Conservation (phyloP, 2,113 vertebrate genomes). For the Lichenostomus cassidix region DNA sequence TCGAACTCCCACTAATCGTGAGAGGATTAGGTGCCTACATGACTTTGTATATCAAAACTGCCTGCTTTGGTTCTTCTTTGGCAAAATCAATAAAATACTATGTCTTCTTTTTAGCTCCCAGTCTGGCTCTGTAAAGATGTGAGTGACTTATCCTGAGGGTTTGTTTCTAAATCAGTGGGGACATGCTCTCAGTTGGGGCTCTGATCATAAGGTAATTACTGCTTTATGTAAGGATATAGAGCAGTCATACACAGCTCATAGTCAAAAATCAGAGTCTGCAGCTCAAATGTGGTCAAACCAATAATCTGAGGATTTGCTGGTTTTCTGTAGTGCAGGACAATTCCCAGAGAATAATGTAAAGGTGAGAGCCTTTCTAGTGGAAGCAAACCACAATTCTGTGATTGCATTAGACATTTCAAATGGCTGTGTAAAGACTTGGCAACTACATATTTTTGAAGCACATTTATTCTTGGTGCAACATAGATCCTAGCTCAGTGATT, state of each 20-base stretch:
- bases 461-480: not conserved
- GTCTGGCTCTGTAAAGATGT: not conserved
- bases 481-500: not conserved
- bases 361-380: not conserved
- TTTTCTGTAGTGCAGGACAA: not conserved
- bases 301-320: not conserved
- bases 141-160: not conserved
- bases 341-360: conserved; percentile 6
- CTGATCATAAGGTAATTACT: not conserved
- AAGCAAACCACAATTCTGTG: not conserved
- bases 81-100: not conserved
- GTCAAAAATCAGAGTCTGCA: not conserved
- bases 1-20: not conserved
- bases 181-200: not conserved
- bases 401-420: not conserved
- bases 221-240: not conserved
- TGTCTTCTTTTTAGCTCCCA: not conserved
- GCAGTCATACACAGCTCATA: not conserved
- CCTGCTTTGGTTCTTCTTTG: not conserved
- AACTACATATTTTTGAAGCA: not conserved
- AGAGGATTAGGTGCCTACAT: not conserved
- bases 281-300: not conserved
- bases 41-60: not conserved
- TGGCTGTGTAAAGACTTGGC: not conserved
- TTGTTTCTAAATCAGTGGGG: not conserved